phyloP scores from a whole-genome alignment of 1,140 invertebrate species.

The Eupristina koningsbergeri region DNA sequence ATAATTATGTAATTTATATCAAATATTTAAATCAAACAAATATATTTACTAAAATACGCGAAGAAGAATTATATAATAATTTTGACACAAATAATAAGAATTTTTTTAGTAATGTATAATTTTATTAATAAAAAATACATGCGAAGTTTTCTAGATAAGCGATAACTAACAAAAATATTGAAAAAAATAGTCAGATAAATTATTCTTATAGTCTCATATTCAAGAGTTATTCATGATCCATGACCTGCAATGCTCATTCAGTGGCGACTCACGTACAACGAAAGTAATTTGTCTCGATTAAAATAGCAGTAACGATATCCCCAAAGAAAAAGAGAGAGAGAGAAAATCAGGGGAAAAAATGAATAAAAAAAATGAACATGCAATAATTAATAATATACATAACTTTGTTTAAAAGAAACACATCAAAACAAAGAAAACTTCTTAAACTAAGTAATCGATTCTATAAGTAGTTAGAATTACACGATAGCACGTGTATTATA shows the following conservation, averaged over 20 bases:
- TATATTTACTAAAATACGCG: no score
- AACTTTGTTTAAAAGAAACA: neutral
- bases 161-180: constrained; percentile 46
- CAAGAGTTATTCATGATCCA: constrained; percentile 45
- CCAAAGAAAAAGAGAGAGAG: neutral
- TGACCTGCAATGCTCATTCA: constrained; percentile 51
- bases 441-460: no score
- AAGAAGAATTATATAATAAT: no score
- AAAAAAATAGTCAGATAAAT: constrained; percentile 25
- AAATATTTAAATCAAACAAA: no score
- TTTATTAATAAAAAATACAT: no score
- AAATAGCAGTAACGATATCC: constrained; percentile 47
- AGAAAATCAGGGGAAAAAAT: neutral
- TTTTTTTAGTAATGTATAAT: no score
- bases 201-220: neutral
- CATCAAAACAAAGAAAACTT: no score
- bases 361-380: neutral
- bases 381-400: no score
- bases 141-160: neutral
- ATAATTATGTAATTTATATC: no score
- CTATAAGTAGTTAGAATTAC: no score
- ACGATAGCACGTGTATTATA: neutral
- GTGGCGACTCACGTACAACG: constrained; percentile 56
- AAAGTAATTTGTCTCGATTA: constrained; percentile 64
- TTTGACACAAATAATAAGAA: no score